Percentiles rank a stretch among this genome's conserved stretches.
These are phyloP conservation scores for Chloropsis cyanopogon DNA, from an alignment of 2,113 vertebrate species.

Conservation along the genomic window DNA sequence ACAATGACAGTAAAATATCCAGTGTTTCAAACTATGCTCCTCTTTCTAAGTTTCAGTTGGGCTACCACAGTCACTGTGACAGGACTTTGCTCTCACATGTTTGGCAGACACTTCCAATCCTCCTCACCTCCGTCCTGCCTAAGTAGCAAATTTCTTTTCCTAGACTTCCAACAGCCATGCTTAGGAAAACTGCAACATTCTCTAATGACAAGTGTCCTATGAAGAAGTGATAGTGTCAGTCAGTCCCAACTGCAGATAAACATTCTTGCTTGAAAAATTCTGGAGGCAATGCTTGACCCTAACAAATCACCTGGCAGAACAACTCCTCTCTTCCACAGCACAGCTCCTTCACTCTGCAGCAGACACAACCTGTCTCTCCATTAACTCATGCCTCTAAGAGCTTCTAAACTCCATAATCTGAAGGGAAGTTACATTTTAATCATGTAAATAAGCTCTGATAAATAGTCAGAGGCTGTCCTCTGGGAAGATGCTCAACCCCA, in stretches of 20 bases:
- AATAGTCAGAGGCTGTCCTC: neutral
- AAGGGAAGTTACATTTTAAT: neutral
- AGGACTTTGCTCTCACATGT: neutral
- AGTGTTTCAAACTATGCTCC: neutral
- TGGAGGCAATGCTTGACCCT: neutral
- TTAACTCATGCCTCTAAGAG: neutral
- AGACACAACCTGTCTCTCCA: neutral
- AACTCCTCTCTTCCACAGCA: neutral
- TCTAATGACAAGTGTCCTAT: neutral
- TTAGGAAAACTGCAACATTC: neutral
- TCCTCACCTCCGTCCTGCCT: neutral
- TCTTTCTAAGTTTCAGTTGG: neutral
- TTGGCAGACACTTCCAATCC: neutral
- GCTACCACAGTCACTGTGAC: neutral
- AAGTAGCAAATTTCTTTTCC: neutral
- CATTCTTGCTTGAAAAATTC: neutral
- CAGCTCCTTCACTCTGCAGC: neutral
- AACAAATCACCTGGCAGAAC: neutral
- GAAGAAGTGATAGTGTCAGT: neutral
- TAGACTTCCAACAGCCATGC: neutral
- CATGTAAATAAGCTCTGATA: neutral
- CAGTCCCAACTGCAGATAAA: neutral
- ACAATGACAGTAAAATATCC: neutral
- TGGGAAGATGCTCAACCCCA: neutral
- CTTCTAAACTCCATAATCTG: neutral